phyloP scores from a whole-genome alignment of 2,113 vertebrate species.

The Otocyon megalotis region DNA sequence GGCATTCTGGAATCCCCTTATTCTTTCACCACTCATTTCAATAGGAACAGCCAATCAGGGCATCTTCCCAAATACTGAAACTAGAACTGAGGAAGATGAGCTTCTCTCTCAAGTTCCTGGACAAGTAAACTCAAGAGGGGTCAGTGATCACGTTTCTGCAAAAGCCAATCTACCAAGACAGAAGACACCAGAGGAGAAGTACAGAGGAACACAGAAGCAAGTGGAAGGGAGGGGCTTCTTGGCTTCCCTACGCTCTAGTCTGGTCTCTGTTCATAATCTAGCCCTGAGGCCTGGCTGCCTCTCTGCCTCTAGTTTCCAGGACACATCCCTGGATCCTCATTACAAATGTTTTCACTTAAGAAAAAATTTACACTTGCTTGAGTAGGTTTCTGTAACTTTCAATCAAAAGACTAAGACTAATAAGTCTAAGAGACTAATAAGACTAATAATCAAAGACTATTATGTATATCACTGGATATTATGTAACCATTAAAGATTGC shows the following conservation, averaged over 20 bases:
- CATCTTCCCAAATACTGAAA: background rate
- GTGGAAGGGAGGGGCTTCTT: background rate
- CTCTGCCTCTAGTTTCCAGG: slow-evolving; percentile 5
- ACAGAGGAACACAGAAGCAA: background rate
- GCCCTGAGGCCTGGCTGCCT: background rate
- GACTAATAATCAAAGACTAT: background rate
- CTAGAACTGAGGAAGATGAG: background rate
- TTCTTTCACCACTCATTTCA: background rate
- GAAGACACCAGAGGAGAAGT: background rate
- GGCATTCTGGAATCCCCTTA: background rate
- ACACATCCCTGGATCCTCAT: background rate
- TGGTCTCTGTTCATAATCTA: background rate
- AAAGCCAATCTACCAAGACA: background rate
- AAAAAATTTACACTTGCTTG: slow-evolving; percentile 24
- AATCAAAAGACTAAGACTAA: background rate
- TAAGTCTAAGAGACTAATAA: too few species aligned
- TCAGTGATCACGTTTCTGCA: background rate
- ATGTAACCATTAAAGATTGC: slow-evolving; percentile 24
- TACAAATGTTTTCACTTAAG: background rate
- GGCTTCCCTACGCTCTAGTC: background rate
- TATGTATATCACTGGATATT: background rate
- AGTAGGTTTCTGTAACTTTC: slow-evolving; percentile 20
- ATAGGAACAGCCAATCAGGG: background rate
- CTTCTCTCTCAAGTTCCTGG: slow-evolving; percentile 12
- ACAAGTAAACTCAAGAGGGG: background rate